A percentile compares a stretch with the other conserved stretches of the same genome.
Evolutionary conservation across 2,888 invertebrate species (phyloP).

Genomic region (Drosophila paranaensis): DNA sequence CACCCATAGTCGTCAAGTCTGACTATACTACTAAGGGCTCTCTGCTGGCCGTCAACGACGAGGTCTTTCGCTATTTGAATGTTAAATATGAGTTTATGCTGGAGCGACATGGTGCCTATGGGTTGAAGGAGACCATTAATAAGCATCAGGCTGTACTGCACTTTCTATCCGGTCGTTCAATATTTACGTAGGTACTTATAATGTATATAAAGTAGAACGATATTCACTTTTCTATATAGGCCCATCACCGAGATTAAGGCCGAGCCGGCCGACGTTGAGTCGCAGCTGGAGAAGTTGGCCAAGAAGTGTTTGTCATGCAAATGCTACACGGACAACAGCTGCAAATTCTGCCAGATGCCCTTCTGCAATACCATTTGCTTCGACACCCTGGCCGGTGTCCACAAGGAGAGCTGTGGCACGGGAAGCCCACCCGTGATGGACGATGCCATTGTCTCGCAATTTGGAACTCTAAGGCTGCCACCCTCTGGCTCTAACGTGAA

Average conservation of each 20-base stretch:
- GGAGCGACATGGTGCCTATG: conserved; percentile 65
- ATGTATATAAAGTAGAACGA: neutral
- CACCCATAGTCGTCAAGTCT: conserved; percentile 54
- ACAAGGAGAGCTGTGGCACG: conserved; percentile 37
- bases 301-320: conserved; percentile 43
- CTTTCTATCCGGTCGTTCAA: conserved; percentile 70
- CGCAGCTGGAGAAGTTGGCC: conserved; percentile 3
- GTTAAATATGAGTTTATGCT: conserved; percentile 70
- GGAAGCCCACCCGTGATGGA: conserved; percentile 12
- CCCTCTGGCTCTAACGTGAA: conserved; percentile 65
- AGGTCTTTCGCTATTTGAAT: conserved; percentile 62
- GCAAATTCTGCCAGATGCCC: conserved; percentile 55
- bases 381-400: conserved; percentile 37
- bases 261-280: neutral
- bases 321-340: conserved; percentile 43
- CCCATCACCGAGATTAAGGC: neutral
- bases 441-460: conserved; percentile 5
- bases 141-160: conserved; percentile 45
- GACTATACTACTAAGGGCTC: conserved; percentile 57
- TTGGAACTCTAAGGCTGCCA: conserved; percentile 54
- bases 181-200: conserved; percentile 58
- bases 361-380: conserved; percentile 81
- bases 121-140: conserved; percentile 8
- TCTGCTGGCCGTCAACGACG: conserved; percentile 58
- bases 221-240: conserved; percentile 3